Base-by-base conservation (phyloP, 2,888 invertebrate species). In the Platerodrilus igneus region DNA sequence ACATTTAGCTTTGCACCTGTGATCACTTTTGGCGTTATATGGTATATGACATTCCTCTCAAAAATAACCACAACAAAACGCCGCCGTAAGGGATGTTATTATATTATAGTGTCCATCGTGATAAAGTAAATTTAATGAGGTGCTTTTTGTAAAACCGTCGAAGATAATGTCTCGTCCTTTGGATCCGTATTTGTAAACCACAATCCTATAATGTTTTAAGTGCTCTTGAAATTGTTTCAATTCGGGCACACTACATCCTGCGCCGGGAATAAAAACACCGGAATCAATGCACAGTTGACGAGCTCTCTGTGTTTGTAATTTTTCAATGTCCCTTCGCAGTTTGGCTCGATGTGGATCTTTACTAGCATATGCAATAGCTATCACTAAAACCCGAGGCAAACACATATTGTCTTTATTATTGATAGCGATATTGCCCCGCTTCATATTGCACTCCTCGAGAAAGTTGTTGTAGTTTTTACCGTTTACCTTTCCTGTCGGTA, bases 341-440 rank as follows among this genome's bases (percentile, higher is more conserved):
- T 37, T 35, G 7, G 3, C 2, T 7, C 13, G 13, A 4, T 10
- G 3, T 6, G 35, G 22, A 20, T 44, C 35, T 26, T 47, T 48
- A 3, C 20, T 27, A 2, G 20, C 40, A 5, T 34, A 3, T 1
- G 50, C 47, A 8, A 26, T 43, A 1, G 41, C 43, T 2, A 47
- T 39, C 1, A 48, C 47, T 4, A 50, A 19, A 9, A 45, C 47
- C 21, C 45, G 19, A 8, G 41, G 45, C 18, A 46, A 16, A 26
- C 48, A 48, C 18, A 49, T n/a, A 13, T 45, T 44, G 20, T 50
- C 52, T 11, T 23, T 44, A 36, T 54, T 54, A 4, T 49, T 49
- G 9, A 50, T 47, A 2, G 21, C 4, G 6, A 48, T 29, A 14
- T 45, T 41, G 8, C 45, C 40, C n/a, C 9, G n/a, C 1, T 40